Evolutionary conservation across 2,113 vertebrate species (phyloP).

Genomic region (Myotis brandtii): DNA sequence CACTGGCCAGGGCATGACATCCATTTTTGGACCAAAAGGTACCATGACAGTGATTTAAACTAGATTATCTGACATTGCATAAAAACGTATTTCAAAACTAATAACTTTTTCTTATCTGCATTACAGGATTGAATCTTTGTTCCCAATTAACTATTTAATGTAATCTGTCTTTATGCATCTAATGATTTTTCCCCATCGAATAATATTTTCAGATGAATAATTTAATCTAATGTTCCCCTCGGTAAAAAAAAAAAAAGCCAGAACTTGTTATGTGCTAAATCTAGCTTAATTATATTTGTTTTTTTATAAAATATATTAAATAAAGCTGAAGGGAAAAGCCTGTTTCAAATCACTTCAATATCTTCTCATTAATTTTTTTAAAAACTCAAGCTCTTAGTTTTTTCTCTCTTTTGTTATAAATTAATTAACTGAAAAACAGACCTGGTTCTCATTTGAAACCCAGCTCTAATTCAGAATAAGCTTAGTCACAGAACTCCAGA

Average conservation of each 20-base stretch:
- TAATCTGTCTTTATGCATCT: conserved; percentile 30
- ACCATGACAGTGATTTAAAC: conserved; percentile 53
- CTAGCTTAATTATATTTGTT: conserved; percentile 62
- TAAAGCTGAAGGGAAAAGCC: conserved; percentile 51
- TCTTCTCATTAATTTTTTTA: conserved; percentile 46
- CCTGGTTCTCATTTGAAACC: conserved; percentile 65
- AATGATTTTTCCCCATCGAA: conserved; percentile 9
- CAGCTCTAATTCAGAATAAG: conserved; percentile 47
- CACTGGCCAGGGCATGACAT: background rate
- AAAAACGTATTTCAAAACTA: conserved; percentile 28
- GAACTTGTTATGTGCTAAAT: conserved; percentile 30
- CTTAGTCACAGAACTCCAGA: conserved; percentile 38
- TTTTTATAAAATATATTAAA: conserved; percentile 55
- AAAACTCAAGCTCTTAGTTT: conserved; percentile 28
- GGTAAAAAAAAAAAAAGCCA: background rate
- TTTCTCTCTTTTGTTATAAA: conserved; percentile 43
- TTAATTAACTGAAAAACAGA: conserved; percentile 63
- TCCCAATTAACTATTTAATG: conserved; percentile 33
- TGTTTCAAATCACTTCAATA: conserved; percentile 15
- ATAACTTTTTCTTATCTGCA: background rate
- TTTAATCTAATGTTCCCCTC: conserved; percentile 59
- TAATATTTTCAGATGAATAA: conserved; percentile 58
- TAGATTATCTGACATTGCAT: conserved; percentile 21
- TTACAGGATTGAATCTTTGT: conserved; percentile 7
- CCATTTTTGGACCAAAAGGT: conserved; percentile 37